Evolutionary conservation across 35 echinoderm and acorn worm genomes (phyloP), one percentile per base, ranked within the genome.

Genomic region (Hemicentrotus pulcherrimus): DNA sequence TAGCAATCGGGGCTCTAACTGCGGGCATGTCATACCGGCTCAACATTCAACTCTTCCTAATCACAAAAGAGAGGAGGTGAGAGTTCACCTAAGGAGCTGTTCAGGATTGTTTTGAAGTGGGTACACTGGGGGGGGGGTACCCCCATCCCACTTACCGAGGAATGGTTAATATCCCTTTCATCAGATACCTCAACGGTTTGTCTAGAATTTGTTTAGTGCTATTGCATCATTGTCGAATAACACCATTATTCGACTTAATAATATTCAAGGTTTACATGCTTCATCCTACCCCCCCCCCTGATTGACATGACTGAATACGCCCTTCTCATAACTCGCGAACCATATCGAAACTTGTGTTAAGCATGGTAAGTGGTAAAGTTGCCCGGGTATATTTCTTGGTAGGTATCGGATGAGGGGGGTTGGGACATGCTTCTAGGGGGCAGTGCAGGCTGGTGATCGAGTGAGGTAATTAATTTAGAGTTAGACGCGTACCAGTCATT

Each of bases 61-160:
- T 90, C 32, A 90, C 33, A 90, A 90, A 45, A 47, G 88, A 35
- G 32, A 90, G 88, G 88, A 47, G 46, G 88, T 90, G 65, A 78
- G 19, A 28, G 65, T 24, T 78, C 61, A 28, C 24, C 5, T 71
- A 22, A 28, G 19, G 65, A 24, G 65, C 24, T 78, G 19, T 78
- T 28, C 19, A 78, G 65, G 22, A 78, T 78, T 22, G 48, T 28
- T 14, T 11, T 14, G 16, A 78, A 78, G 22, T 15, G 18, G 22
- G 65, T 70, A 22, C 16, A 28, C 19, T 14, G 61, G 65, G 65
- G 7, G 18, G 65, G 65, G 19, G 65, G 0, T 4, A n/a, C 0
- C 65, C 22, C 65, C 52, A 11, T 16, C 52, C 6, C 22, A 22
- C 65, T n/a, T 78, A 22, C 0, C 65, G 22, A n/a, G 4, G 24